These are phyloP conservation scores for Ectemnius lituratus DNA, from an alignment of 2,888 invertebrate species.

Conservation along the genomic window DNA sequence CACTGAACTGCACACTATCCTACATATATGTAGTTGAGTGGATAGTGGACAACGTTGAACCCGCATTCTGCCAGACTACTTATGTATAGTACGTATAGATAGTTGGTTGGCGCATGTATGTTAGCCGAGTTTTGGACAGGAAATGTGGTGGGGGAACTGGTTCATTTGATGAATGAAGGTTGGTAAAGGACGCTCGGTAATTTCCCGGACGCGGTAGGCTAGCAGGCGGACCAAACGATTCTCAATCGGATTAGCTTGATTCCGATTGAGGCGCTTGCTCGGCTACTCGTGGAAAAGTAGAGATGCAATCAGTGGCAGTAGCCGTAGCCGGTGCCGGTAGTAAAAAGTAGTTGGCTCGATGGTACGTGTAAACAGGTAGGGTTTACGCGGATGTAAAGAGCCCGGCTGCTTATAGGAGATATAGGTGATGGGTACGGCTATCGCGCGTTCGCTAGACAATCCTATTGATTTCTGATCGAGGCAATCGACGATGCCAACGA, in stretches of 20 bases:
- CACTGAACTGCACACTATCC: too few relatives aligned
- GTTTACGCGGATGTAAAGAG: not conserved
- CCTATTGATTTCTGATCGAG: slow-evolving; percentile 52
- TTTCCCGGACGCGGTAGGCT: not conserved
- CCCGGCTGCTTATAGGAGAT: slow-evolving; percentile 12
- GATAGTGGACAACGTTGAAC: too few relatives aligned
- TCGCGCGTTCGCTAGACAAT: slow-evolving; percentile 32
- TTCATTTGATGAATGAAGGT: not conserved
- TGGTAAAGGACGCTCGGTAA: not conserved
- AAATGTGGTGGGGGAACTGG: not conserved
- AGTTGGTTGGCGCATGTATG: too few relatives aligned
- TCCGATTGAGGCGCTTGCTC: not conserved
- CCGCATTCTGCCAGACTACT: too few relatives aligned
- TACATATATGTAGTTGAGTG: too few relatives aligned
- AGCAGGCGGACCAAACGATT: not conserved
- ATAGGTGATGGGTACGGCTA: not conserved
- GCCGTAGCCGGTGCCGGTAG: not conserved
- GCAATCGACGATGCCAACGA: slow-evolving; percentile 48
- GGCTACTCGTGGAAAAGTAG: not conserved
- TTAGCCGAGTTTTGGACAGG: too few relatives aligned
- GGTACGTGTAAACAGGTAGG: not conserved
- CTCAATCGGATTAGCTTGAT: not conserved
- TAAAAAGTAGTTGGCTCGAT: not conserved
- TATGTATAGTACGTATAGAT: too few relatives aligned
- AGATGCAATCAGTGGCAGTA: too few relatives aligned